phyloP scores from a whole-genome alignment of 1,140 invertebrate genomes.

The Zaprionus tsacasi region DNA sequence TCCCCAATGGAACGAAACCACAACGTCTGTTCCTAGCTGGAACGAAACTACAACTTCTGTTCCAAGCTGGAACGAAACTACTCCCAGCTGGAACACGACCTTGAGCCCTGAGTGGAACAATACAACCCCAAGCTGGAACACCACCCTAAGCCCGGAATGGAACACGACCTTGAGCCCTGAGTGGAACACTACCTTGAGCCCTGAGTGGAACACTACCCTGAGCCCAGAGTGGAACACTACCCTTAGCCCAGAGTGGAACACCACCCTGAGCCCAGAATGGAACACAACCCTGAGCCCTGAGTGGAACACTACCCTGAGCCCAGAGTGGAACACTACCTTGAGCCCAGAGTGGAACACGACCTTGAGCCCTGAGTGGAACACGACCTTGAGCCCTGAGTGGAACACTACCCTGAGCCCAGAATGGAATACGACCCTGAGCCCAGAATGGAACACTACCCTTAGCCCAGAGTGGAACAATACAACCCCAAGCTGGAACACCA shows the following conservation, averaged over 20 bases:
- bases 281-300: too few relatives aligned
- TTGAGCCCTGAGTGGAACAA: background rate
- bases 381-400: background rate
- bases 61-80: background rate
- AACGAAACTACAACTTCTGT: background rate
- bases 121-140: background rate
- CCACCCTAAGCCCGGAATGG: background rate
- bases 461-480: background rate
- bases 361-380: background rate
- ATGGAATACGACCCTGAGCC: too few relatives aligned
- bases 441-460: background rate
- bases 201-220: slow-evolving; percentile 12
- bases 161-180: background rate
- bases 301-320: too few relatives aligned
- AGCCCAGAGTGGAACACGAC: too few relatives aligned
- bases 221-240: too few relatives aligned
- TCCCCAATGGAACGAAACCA: background rate
- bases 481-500: background rate
- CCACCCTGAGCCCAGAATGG: too few relatives aligned
- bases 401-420: too few relatives aligned
- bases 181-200: slow-evolving; percentile 4
- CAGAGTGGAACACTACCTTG: too few relatives aligned
- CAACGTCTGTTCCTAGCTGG: background rate
- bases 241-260: too few relatives aligned
- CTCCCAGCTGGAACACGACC: too few relatives aligned